Base-by-base conservation (phyloP, 2,888 invertebrate species). In the Aphidius colemani region DNA sequence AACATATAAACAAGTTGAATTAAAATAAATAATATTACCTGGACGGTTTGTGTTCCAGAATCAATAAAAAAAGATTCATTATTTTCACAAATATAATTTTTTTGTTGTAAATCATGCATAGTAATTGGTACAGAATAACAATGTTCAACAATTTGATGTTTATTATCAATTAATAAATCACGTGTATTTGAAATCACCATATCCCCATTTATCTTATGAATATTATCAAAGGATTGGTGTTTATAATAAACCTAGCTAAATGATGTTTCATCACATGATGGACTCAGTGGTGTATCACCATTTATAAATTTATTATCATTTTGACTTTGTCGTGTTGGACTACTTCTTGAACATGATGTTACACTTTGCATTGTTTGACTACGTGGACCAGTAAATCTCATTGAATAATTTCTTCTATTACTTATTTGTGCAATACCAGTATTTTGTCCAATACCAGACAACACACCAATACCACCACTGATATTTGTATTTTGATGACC, bases 361-460 rank as follows among this genome's bases (percentile, higher is more conserved):
- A 85, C 83, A 70, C 85, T 85, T 75, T 84, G 84, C 76, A 85
- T 83, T 53, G 85, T 85, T 73, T 85, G 85, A 63, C 85, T 85
- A 59, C 84, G 77, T 9, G 82, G 80, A 41, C 78, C 81, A 13
- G 83, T 75, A 71, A 85, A 85, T 67, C 84, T 77, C 85, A 85
- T 85, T 74, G 84, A 85, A 78, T 84, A 84, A 9, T 78, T 78
- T 30, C 81, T 78, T 49, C 84, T 76, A 55, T 76, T 77, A 43
- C 72, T 70, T 57, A 75, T 72, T 63, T 77, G 30, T 30, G 30
- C 30, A 57, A 74, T 53, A 74, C 71, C 41, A 66, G 75, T 58
- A 76, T 76, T 75, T 70, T 71, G 50, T 62, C 69, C 63, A 49
- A 51, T 51, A 30, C 49, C 11, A 41, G 30, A 43, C 6, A 30